Conservation (phyloP, 2,797 vertebrate genomes). For the Urophycis tenuis region DNA sequence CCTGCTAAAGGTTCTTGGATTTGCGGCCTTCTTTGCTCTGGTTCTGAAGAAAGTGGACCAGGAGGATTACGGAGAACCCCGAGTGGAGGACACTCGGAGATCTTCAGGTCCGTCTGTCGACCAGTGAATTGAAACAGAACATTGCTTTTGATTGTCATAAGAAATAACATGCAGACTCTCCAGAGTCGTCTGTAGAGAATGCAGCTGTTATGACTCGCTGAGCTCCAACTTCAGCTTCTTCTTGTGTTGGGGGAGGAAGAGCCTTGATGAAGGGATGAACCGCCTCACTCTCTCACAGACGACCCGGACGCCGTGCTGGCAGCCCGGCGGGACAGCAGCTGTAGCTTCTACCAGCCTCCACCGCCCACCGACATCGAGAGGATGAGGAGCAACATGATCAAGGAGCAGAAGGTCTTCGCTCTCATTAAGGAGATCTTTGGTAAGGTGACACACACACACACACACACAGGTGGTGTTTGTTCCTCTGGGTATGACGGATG, state of each 20-base stretch:
- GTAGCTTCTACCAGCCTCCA: conserved; percentile 81
- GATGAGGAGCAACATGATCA: conserved; percentile 80
- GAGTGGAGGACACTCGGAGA: conserved; percentile 63
- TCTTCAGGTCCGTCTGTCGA: conserved; percentile 64
- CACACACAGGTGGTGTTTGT: neutral
- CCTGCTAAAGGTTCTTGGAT: conserved; percentile 82
- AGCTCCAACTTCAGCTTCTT: neutral
- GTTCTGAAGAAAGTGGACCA: conserved; percentile 87
- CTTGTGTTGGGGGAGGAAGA: neutral
- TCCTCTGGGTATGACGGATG: neutral
- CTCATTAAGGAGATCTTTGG: conserved; percentile 87
- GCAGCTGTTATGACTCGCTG: neutral
- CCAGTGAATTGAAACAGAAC: too few relatives aligned
- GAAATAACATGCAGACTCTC: too few relatives aligned
- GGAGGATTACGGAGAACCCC: conserved; percentile 78
- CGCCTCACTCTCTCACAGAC: conserved; percentile 56
- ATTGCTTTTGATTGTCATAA: too few relatives aligned
- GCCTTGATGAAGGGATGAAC: neutral
- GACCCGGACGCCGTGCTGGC: conserved; percentile 64
- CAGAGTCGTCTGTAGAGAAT: neutral
- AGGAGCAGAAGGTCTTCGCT: conserved; percentile 86
- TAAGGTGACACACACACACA: conserved; percentile 47
- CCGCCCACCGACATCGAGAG: conserved; percentile 77
- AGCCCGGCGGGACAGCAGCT: conserved; percentile 77
- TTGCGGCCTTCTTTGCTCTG: conserved; percentile 92